Conservation (phyloP, 1,140 invertebrate genomes). For the Sycophila sp. region DNA sequence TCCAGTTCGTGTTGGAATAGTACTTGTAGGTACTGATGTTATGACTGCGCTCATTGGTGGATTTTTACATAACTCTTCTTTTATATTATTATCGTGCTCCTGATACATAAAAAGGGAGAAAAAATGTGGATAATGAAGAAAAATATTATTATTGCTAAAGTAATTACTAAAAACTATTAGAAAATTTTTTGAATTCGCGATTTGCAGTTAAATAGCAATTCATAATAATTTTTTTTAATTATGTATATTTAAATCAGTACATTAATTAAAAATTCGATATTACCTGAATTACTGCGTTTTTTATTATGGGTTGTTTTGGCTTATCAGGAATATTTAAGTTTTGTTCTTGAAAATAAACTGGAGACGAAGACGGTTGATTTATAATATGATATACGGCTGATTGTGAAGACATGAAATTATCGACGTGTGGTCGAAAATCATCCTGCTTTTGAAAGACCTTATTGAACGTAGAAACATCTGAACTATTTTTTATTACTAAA, state of each 20-base stretch:
- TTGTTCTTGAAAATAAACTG: neutral
- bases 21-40: conserved; percentile 57
- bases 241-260: no score
- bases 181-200: no score
- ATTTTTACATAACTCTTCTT: conserved; percentile 23
- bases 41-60: conserved; percentile 57
- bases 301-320: neutral
- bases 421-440: neutral
- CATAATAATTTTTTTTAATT: no score
- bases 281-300: neutral
- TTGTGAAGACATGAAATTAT: neutral
- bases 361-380: neutral
- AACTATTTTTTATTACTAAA: conserved; percentile 16
- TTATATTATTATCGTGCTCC: neutral
- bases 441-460: neutral
- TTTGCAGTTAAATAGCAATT: no score
- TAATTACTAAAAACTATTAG: no score
- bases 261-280: no score
- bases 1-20: conserved; percentile 59
- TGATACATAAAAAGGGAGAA: neutral
- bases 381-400: neutral
- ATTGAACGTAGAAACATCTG: neutral
- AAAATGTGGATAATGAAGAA: neutral
- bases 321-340: neutral
- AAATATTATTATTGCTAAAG: neutral